Evolutionary conservation across 2,888 invertebrate genomes (phyloP), one percentile per base, ranked within the genome.

Genomic region (Leptinotarsa peninsularis): DNA sequence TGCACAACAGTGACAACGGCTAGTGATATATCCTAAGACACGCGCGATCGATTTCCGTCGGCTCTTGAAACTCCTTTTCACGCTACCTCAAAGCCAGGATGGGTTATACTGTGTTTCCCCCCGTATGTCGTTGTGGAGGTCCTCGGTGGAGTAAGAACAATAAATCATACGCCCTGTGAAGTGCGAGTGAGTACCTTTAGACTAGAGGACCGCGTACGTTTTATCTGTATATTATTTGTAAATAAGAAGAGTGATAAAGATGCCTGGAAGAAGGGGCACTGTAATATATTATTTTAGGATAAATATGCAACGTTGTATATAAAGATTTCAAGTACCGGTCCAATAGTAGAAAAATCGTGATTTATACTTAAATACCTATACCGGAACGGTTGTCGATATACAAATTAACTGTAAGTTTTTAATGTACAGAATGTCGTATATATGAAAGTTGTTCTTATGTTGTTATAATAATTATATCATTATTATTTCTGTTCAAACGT

Each of bases 1-100:
- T 88, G 80, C 88, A 88, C 83, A 87, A 87, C 85, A 88, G 86
- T 84, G 89, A 88, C 84, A 88, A 88, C 86, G 89, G 88, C 86
- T 89, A 88, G 84, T 85, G 85, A 84, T 80, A 77, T 79, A 78
- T 74, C 58, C 73, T 71, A 73, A 72, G 73, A 75, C 27, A 73
- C 76, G 79, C 74, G 77, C 73, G 75, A 74, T 80, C 83, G 81
- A 80, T 80, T 78, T 79, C 82, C 83, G 81, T 81, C 81, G 80
- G 79, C 76, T 66, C 49, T 75, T 52, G 76, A 77, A 79, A 58
- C 58, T 33, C 79, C 78, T 73, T 79, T 81, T 80, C 72, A 79
- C 82, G 83, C 85, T 86, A 86, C 86, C 86, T 86, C 86, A 86
- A 81, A 82, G 83, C 81, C 79, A 78, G 70, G 76, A 75, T 72